Evolutionary conservation across 2,888 invertebrate genomes (phyloP).

Genomic region (Sminthurides aquaticus): DNA sequence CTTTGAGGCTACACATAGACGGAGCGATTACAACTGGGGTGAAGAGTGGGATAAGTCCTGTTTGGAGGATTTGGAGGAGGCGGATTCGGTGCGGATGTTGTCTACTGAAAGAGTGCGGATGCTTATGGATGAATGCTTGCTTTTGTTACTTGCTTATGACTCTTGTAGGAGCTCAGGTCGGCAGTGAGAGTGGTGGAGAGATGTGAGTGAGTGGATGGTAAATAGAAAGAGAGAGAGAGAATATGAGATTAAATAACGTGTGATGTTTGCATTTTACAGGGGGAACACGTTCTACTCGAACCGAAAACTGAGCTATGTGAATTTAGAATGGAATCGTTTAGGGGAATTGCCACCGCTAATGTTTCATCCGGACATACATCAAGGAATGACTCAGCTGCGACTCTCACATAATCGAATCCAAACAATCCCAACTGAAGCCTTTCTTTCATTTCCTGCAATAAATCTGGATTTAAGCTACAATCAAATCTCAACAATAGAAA

Average conservation of each 20-base stretch:
- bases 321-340: constrained; percentile 77
- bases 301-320: constrained; percentile 66
- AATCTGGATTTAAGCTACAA: constrained; percentile 55
- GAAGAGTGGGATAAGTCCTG: too few species aligned
- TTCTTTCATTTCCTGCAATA: constrained; percentile 40
- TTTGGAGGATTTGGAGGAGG: too few species aligned
- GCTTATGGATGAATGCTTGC: too few species aligned
- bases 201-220: not conserved
- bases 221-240: not conserved
- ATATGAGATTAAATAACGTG: not conserved
- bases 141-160: not conserved
- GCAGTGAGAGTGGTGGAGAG: not conserved
- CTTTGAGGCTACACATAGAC: too few species aligned
- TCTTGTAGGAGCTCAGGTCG: not conserved
- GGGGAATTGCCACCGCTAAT: constrained; percentile 61
- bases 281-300: constrained; percentile 52
- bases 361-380: constrained; percentile 62
- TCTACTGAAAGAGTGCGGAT: too few species aligned
- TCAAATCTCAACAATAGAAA: constrained; percentile 53
- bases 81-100: too few species aligned
- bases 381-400: constrained; percentile 67
- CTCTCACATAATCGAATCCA: constrained; percentile 52
- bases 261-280: constrained; percentile 13
- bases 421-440: constrained; percentile 32
- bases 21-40: too few species aligned